Evolutionary conservation across 2,888 invertebrate species (phyloP), one percentile per base, ranked within the genome.

Genomic region (Anagyrus pseudococci): DNA sequence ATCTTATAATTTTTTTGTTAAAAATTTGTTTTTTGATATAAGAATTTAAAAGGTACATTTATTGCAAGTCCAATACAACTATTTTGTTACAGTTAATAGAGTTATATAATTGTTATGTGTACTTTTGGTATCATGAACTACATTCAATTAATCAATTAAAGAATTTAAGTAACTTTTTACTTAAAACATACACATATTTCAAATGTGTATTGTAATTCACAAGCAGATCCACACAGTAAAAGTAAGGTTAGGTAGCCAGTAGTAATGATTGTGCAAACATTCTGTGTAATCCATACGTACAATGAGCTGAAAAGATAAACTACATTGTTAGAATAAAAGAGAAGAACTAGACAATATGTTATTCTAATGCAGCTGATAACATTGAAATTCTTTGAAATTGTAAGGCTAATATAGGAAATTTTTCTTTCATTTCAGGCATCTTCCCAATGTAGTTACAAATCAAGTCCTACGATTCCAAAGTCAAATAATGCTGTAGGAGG

Each of bases 361-460:
- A 48, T 49, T 26, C 58, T 50, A 29, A 50, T 26, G 26, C 54
- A 65, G 43, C 19, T 46, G 33, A 37, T 37, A 37, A 8, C 13
- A 37, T 8, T 8, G 8, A 37, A 13, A 37, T 8, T 37, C 33
- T 4, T 37, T 2, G 15, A 37, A 37, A 37, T 4, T 37, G 2
- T 37, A 8, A 37, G 2, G 33, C 8, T 37, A 6, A n/a, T 44
- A 23, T 13, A 10, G 10, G 19, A 29, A 29, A 22, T 25, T 47
- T 25, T 25, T 26, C 50, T 55, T 62, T 69, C 71, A 70, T 76
- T 81, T 50, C 75, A 87, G 87, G 84, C 86, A 80, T 84, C 85
- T 72, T 83, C 85, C 75, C 85, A 85, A 81, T 84, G 84, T 84
- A 87, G 87, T 84, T 87, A 85, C 81, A 87, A 87, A 84, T 84